Conservation (phyloP, 2,888 invertebrate genomes). For the Hypomecis punctinalis region DNA sequence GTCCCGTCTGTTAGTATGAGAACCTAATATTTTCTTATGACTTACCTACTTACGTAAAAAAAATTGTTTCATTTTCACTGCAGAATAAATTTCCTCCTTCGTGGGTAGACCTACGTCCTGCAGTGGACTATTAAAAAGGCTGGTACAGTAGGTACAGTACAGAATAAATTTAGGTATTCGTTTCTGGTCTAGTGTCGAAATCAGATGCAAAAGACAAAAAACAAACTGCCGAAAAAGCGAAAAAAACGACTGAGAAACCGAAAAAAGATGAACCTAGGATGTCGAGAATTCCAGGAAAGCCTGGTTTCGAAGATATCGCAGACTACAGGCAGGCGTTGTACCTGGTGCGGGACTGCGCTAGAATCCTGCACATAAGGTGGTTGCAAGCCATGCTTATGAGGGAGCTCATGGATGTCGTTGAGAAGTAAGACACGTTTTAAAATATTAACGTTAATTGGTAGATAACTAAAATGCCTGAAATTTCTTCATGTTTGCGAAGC, state of each 20-base stretch:
- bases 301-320: conserved; percentile 48
- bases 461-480: not conserved
- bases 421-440: conserved; percentile 54
- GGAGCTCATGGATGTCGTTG: conserved; percentile 59
- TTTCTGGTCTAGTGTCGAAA: conserved; percentile 35
- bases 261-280: conserved; percentile 51
- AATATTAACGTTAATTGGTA: not conserved
- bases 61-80: no score
- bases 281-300: conserved; percentile 47
- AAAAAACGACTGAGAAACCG: conserved; percentile 50
- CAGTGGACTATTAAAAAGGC: no score
- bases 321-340: conserved; percentile 65
- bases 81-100: no score
- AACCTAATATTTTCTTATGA: no score
- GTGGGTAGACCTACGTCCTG: no score
- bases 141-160: no score
- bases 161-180: no score
- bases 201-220: conserved; percentile 34
- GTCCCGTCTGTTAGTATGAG: not conserved
- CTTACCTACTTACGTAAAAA: no score
- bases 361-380: conserved; percentile 68
- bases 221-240: not conserved
- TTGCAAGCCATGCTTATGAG: conserved; percentile 66
- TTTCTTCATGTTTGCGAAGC: not conserved
- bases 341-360: conserved; percentile 66